Percentiles rank a stretch among this genome's conserved stretches.
phyloP scores from a whole-genome alignment of 2,797 vertebrate species.

The Coregonus suidteri region DNA sequence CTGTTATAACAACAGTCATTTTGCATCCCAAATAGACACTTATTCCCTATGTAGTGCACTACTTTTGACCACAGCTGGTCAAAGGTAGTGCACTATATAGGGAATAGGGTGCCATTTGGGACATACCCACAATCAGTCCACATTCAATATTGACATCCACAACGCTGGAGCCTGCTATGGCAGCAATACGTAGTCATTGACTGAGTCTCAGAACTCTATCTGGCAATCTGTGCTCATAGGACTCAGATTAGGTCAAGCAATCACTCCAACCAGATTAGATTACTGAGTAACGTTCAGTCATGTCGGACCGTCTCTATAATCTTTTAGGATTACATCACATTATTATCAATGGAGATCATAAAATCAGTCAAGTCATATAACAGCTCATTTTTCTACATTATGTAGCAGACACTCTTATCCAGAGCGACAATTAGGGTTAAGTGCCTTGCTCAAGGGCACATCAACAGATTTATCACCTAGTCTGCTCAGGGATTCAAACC shows the following conservation, averaged over 20 bases:
- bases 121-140: rapidly evolving
- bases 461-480: no score
- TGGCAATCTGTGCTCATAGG: no score
- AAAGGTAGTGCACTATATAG: neutral
- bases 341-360: neutral
- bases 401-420: no score
- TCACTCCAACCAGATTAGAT: neutral
- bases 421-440: no score
- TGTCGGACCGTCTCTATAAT: neutral
- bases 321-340: neutral
- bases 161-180: neutral
- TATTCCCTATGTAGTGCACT: neutral
- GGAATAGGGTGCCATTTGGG: neutral
- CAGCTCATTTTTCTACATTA: no score
- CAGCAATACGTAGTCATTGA: neutral
- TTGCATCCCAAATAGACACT: neutral
- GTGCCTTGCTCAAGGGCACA: no score
- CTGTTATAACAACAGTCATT: neutral
- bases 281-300: neutral
- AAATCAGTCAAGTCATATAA: neutral
- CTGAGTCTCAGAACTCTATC: neutral
- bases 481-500: no score
- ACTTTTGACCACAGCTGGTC: neutral
- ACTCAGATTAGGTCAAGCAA: neutral
- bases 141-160: neutral